Conservation (phyloP, 2,113 vertebrate genomes). For the Puntigrus tetrazona region DNA sequence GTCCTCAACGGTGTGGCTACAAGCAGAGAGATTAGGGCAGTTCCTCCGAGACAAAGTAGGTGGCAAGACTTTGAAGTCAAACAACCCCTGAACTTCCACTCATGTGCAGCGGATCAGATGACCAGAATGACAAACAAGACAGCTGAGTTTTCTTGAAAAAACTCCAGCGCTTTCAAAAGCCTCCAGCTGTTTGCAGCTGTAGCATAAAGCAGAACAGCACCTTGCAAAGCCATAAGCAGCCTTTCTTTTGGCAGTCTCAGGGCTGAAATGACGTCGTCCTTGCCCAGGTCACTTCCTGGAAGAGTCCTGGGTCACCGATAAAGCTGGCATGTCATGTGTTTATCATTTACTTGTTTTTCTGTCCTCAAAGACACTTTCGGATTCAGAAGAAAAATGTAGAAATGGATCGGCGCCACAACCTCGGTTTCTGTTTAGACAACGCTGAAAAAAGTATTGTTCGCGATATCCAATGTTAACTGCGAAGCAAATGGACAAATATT, state of each 20-base stretch:
- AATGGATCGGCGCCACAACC: background rate
- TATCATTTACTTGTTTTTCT: constrained; percentile 56
- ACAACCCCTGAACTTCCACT: constrained; percentile 36
- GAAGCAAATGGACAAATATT: background rate
- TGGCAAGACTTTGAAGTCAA: constrained; percentile 32
- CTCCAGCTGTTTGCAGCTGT: constrained; percentile 80
- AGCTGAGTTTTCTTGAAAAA: constrained; percentile 33
- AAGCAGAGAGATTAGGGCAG: constrained; percentile 8
- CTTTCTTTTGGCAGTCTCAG: constrained; percentile 49
- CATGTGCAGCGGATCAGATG: constrained; percentile 38
- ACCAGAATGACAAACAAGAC: constrained; percentile 41
- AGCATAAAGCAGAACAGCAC: constrained; percentile 63
- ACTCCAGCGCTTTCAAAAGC: constrained; percentile 55
- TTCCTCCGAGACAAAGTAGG: constrained; percentile 19
- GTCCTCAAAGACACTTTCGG: constrained; percentile 13
- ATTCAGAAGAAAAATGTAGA: constrained; percentile 9
- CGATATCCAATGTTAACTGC: too few relatives aligned
- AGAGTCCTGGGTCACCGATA: constrained; percentile 64
- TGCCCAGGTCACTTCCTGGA: constrained; percentile 61
- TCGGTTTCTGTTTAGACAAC: constrained; percentile 3
- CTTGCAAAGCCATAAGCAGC: constrained; percentile 66
- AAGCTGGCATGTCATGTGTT: constrained; percentile 59
- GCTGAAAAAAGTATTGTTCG: background rate
- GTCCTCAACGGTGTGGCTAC: background rate
- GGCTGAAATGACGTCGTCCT: constrained; percentile 26